Percentiles rank a stretch among this genome's conserved stretches.
These are phyloP conservation scores for Aphodius sticticus DNA, from an alignment of 2,888 invertebrate species.

Conservation along the genomic window DNA sequence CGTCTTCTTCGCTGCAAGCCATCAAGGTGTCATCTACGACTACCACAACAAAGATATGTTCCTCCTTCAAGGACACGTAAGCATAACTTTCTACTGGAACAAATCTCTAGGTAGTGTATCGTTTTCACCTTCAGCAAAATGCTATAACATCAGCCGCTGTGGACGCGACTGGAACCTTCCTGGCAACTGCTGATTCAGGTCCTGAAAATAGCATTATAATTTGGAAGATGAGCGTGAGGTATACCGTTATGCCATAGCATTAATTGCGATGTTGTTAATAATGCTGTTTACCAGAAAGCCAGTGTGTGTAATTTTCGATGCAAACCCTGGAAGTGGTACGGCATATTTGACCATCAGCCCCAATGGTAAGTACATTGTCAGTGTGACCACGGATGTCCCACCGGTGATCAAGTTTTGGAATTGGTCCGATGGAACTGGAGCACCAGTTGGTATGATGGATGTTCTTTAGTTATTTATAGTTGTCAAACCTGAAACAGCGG, in stretches of 20 bases:
- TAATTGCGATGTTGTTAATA: not conserved
- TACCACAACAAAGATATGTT: constrained; percentile 67
- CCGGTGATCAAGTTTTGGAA: constrained; percentile 67
- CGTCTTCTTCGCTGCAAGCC: constrained; percentile 70
- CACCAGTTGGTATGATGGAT: constrained; percentile 66
- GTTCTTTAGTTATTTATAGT: constrained; percentile 14
- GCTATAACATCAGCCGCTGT: constrained; percentile 62
- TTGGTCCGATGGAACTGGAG: constrained; percentile 65
- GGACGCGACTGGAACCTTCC: constrained; percentile 64
- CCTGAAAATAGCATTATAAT: constrained; percentile 66
- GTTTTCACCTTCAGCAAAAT: constrained; percentile 60
- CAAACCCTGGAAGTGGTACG: constrained; percentile 58
- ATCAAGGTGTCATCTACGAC: constrained; percentile 71
- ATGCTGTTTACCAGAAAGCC: constrained; percentile 57
- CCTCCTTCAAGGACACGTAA: constrained; percentile 75
- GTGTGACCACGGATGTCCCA: constrained; percentile 62
- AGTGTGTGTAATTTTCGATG: constrained; percentile 64
- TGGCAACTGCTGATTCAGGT: constrained; percentile 68
- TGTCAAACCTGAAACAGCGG: not conserved
- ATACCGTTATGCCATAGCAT: constrained; percentile 26
- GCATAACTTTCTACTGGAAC: constrained; percentile 45
- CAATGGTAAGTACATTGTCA: constrained; percentile 67
- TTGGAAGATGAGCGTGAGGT: constrained; percentile 64
- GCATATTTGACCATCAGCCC: constrained; percentile 63
- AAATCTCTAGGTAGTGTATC: not conserved